Percentiles rank a stretch among this genome's conserved stretches.
Evolutionary conservation across 1,140 invertebrate genomes (phyloP).

Genomic region (Pachypsylla venusta): DNA sequence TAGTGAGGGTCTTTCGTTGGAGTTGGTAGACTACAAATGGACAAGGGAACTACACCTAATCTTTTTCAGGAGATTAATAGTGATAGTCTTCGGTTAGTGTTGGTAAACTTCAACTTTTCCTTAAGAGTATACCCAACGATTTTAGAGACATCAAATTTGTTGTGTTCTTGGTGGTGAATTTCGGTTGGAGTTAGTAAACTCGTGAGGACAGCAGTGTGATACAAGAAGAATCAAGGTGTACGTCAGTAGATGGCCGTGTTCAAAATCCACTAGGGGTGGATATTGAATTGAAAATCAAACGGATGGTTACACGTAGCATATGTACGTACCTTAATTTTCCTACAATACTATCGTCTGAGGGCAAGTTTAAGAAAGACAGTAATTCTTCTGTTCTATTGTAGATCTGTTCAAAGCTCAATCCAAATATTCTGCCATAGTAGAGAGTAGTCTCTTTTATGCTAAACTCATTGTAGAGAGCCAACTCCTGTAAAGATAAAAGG

Average conservation of each 20-base stretch:
- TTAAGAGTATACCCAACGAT: too few relatives aligned
- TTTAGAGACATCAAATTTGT: too few relatives aligned
- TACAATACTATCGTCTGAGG: constrained; percentile 21
- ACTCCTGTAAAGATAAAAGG: constrained; percentile 20
- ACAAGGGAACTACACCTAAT: too few relatives aligned
- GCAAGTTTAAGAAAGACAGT: constrained; percentile 22
- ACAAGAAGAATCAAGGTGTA: background rate
- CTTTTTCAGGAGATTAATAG: too few relatives aligned
- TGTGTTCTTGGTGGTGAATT: too few relatives aligned
- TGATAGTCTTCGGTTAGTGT: too few relatives aligned
- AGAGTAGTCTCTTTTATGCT: constrained; percentile 38
- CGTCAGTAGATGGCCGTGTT: background rate
- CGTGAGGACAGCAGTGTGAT: background rate
- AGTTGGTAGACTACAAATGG: too few relatives aligned
- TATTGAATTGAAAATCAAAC: background rate
- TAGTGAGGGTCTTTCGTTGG: too few relatives aligned
- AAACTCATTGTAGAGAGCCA: constrained; percentile 39
- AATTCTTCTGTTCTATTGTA: constrained; percentile 40
- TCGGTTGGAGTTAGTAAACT: constrained; percentile 9
- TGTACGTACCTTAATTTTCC: constrained; percentile 20
- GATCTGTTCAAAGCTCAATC: constrained; percentile 31
- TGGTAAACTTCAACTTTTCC: too few relatives aligned
- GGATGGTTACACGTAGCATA: too few relatives aligned
- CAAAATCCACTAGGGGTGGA: background rate
- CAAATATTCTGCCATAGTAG: constrained; percentile 40